Evolutionary conservation across 2,888 invertebrate species (phyloP), one percentile per base, ranked within the genome.

Genomic region (Mechanitis messenoides): DNA sequence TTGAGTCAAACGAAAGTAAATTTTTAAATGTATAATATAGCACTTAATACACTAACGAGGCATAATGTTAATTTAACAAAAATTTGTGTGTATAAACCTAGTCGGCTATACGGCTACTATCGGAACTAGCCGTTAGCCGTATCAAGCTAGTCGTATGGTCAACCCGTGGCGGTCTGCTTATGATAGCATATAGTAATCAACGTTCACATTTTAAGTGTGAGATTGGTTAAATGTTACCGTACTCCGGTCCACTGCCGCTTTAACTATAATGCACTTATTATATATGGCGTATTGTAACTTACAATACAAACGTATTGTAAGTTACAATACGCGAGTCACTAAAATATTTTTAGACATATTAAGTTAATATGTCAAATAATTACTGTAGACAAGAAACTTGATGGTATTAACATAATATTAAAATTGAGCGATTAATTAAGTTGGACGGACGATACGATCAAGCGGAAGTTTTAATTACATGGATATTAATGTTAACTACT

Each of bases 21-120:
- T 57, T 60, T 47, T 65, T 53, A 12, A 20, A 56, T 60, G 62
- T 50, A 62, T 59, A 64, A 58, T 62, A 11, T 62, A 38, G 38
- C 46, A 59, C 56, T 58, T 56, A 60, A 31, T 64, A 64, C 50
- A 53, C 45, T 54, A 59, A 61, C 56, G 54, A 57, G 61, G 59
- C 20, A 59, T 53, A 62, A 64, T 62, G 58, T 56, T 63, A 63
- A 68, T 67, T 66, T 63, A 59, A 65, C 68, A 67, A 65, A 65
- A 61, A 63, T 59, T 65, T 46, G 47, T 2, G 9, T 42, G 42
- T 42, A 9, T 9, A 42, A 38, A 11, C 11, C 20, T 33, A 7
- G 33, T 28, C 50, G 33, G 28, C 45, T 42, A 35, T 1, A 5
- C 35, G 35, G 35, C 35, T 35, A 35, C 6, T 20, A 45, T 42